Evolutionary conservation across 2,113 vertebrate genomes (phyloP).

Genomic region (Syngnathus floridae): DNA sequence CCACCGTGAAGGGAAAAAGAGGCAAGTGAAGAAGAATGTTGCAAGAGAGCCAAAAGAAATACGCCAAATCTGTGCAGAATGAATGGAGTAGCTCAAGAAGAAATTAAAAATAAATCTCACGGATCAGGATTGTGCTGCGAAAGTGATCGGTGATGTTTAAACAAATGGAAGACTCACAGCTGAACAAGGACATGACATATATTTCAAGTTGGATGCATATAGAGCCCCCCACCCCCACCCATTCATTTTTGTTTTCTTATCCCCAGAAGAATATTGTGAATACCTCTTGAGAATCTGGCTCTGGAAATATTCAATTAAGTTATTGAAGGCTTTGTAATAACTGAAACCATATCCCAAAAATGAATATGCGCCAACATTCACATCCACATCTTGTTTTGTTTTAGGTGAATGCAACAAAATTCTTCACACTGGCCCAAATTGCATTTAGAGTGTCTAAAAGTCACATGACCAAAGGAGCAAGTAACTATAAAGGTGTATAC

Average conservation of each 20-base stretch:
- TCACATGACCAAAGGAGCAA: conserved; percentile 6
- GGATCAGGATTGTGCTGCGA: conserved; percentile 9
- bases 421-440: neutral
- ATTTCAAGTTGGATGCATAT: no score
- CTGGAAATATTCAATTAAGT: neutral
- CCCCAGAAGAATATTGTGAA: neutral
- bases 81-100: neutral
- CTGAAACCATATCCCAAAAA: neutral
- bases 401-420: neutral
- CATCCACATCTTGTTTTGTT: neutral
- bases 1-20: conserved; percentile 4
- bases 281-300: neutral
- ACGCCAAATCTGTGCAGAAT: conserved; percentile 13
- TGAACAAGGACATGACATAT: conserved; percentile 26
- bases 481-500: neutral
- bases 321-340: neutral
- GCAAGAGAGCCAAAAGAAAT: conserved; percentile 28
- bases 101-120: conserved; percentile 19
- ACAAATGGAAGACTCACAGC: conserved; percentile 30
- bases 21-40: conserved; percentile 16
- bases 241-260: no score
- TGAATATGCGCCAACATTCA: neutral
- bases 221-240: no score
- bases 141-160: neutral
- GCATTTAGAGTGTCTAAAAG: neutral